phyloP scores from a whole-genome alignment of 2,113 vertebrate species.

The Neodontobutis hainanensis region DNA sequence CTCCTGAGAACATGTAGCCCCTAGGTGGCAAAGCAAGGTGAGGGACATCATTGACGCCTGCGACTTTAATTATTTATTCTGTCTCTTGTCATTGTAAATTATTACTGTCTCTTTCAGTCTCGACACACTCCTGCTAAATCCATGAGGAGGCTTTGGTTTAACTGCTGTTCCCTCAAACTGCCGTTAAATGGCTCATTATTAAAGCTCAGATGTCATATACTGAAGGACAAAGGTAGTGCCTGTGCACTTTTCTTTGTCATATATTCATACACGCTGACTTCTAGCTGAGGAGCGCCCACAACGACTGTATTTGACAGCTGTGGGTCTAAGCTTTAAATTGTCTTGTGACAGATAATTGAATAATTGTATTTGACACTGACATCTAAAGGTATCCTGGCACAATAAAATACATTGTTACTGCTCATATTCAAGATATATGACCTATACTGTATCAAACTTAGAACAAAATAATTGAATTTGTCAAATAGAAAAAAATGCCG shows the following conservation, averaged over 20 bases:
- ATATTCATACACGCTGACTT: conserved; percentile 33
- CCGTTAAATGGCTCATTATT: conserved; percentile 74
- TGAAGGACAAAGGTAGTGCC: conserved; percentile 69
- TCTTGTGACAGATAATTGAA: conserved; percentile 18
- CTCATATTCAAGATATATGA: not conserved
- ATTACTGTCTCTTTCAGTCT: conserved; percentile 65
- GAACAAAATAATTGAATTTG: not conserved
- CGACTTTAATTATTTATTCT: conserved; percentile 52
- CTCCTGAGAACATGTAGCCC: too few species aligned
- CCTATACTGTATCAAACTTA: not conserved
- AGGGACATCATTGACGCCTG: too few species aligned
- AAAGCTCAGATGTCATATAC: conserved; percentile 60
- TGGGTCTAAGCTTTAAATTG: conserved; percentile 36
- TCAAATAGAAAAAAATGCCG: too few species aligned
- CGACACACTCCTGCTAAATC: conserved; percentile 60
- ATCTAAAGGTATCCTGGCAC: conserved; percentile 11
- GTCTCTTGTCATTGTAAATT: conserved; percentile 70
- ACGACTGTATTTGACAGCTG: conserved; percentile 13
- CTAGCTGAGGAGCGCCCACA: conserved; percentile 13
- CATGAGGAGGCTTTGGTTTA: conserved; percentile 62
- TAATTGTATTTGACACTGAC: conserved; percentile 23
- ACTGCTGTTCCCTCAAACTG: conserved; percentile 58
- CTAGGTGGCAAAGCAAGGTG: too few species aligned
- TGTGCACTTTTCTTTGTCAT: conserved; percentile 59
- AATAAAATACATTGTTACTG: not conserved